Conservation (phyloP, 2,113 vertebrate species). For the Pelodiscus sinensis region DNA sequence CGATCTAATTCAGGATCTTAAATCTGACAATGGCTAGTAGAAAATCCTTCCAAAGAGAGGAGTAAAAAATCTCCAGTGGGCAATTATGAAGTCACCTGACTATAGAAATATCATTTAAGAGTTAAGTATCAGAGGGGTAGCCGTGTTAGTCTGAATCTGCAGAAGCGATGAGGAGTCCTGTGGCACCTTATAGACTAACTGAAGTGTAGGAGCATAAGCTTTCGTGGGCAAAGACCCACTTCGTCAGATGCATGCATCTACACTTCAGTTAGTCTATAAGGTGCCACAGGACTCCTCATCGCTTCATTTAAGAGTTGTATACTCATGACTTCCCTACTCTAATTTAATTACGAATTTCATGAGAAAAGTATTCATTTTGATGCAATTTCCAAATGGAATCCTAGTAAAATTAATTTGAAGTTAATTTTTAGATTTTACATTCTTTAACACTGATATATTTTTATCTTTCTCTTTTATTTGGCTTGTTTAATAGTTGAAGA, state of each 20-base stretch:
- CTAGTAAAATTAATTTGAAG: background rate
- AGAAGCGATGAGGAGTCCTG: too few relatives aligned
- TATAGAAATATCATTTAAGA: background rate
- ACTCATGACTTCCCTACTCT: background rate
- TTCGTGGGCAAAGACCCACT: too few relatives aligned
- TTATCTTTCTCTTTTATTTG: background rate
- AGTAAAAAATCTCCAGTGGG: background rate
- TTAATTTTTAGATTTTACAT: background rate
- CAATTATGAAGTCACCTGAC: fast-evolving
- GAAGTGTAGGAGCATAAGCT: too few relatives aligned
- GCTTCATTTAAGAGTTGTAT: background rate
- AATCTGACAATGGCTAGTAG: background rate
- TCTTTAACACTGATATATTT: background rate
- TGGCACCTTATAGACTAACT: too few relatives aligned
- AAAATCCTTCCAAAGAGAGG: background rate
- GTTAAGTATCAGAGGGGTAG: too few relatives aligned
- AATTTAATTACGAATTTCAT: background rate
- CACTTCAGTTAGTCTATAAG: too few relatives aligned
- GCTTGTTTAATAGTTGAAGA: background rate
- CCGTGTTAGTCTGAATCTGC: too few relatives aligned
- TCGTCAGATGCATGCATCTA: too few relatives aligned
- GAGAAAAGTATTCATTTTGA: background rate
- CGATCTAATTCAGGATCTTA: background rate
- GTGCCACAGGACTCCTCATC: too few relatives aligned
- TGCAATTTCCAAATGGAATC: background rate